Conservation (phyloP, 2,888 invertebrate genomes). For the Amorpha juglandis region DNA sequence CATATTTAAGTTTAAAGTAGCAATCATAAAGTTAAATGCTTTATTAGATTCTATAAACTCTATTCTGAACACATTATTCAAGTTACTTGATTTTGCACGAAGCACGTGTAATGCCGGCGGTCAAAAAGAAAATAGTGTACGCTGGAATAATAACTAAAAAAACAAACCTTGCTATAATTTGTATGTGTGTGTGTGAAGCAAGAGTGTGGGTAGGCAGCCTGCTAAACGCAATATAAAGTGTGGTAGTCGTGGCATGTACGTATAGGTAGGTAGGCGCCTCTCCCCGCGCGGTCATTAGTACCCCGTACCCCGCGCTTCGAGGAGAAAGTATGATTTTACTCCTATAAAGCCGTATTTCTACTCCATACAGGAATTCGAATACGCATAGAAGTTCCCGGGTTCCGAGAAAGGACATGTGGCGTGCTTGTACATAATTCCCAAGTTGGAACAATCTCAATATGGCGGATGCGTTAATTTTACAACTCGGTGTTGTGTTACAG, state of each 20-base stretch:
- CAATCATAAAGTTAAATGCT: constrained; percentile 4
- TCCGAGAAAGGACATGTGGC: constrained; percentile 79
- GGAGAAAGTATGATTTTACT: constrained; percentile 85
- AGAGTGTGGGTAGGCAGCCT: constrained; percentile 78
- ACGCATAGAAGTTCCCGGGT: constrained; percentile 76
- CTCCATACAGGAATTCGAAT: constrained; percentile 84
- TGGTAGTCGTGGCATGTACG: constrained; percentile 77
- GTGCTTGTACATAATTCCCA: constrained; percentile 78
- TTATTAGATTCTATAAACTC: background rate
- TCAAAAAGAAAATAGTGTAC: constrained; percentile 79
- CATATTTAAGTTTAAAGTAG: background rate
- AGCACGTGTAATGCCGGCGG: constrained; percentile 48
- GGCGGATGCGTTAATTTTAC: constrained; percentile 41
- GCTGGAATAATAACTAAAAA: constrained; percentile 76
- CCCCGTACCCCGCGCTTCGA: constrained; percentile 70
- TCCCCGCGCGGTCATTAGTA: constrained; percentile 84
- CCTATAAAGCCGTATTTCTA: constrained; percentile 85
- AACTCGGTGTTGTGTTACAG: constrained; percentile 22
- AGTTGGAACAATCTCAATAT: constrained; percentile 80
- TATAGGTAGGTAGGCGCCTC: constrained; percentile 71
- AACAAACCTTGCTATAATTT: constrained; percentile 60
- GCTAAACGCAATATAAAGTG: constrained; percentile 84
- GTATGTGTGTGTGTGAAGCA: constrained; percentile 64
- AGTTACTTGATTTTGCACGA: constrained; percentile 23
- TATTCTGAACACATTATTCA: background rate